These are phyloP conservation scores for Heliocidaris tuberculata DNA, from an alignment of 35 echinoderm and acorn worm genomes.

Conservation along the genomic window DNA sequence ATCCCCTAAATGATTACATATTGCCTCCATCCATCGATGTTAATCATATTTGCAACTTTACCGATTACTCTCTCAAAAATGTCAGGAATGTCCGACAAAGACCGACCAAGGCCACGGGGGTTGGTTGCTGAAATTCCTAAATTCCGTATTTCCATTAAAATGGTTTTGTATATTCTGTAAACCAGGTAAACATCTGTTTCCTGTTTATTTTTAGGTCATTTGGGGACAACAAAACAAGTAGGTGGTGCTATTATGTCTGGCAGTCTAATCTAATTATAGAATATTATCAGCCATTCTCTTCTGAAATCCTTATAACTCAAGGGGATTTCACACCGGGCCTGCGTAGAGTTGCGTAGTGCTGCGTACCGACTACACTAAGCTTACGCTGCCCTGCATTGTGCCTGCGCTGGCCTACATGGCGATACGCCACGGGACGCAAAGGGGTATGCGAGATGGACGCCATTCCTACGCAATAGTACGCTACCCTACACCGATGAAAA, in stretches of 20 bases:
- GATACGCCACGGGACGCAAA: no score
- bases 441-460: no score
- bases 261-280: not conserved
- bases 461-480: no score
- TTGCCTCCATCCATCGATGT: not conserved
- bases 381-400: no score
- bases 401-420: no score
- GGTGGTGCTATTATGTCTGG: not conserved
- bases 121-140: not conserved
- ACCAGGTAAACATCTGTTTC: not conserved
- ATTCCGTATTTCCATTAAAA: not conserved
- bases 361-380: no score
- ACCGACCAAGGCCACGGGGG: not conserved
- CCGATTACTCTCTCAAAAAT: not conserved
- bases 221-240: not conserved
- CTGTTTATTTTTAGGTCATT: conserved; percentile 12
- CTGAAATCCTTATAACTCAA: not conserved
- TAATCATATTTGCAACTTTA: conserved; percentile 6
- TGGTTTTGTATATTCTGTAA: not conserved
- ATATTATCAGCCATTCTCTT: not conserved
- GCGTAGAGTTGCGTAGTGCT: no score
- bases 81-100: conserved; percentile 1
- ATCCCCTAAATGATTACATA: not conserved
- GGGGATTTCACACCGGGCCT: no score
- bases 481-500: no score